Percentiles rank a stretch among this genome's conserved stretches.
phyloP scores from a whole-genome alignment of 2,113 vertebrate species.

The Petaurus breviceps region DNA sequence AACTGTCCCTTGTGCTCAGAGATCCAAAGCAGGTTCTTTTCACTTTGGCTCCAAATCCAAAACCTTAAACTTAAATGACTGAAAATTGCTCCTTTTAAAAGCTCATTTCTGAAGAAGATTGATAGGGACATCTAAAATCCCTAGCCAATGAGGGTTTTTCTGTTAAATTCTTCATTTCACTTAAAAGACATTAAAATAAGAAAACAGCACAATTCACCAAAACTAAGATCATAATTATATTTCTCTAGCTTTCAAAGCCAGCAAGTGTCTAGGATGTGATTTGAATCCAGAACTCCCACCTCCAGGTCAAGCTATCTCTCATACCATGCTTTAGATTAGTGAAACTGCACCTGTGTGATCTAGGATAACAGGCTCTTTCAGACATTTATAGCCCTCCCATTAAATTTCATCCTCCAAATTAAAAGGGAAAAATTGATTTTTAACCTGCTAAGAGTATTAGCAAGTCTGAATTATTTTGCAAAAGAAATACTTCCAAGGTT shows the following conservation, averaged over 20 bases:
- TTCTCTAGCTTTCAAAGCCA: background rate
- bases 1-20: background rate
- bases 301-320: background rate
- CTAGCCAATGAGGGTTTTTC: background rate
- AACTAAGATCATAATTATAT: background rate
- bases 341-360: background rate
- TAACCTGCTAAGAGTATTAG: conserved; percentile 36
- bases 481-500: background rate
- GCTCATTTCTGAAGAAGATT: background rate
- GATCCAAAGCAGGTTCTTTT: background rate
- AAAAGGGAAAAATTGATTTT: background rate
- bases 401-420: background rate
- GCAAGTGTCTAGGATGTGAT: background rate
- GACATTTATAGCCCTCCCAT: background rate
- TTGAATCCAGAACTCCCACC: background rate
- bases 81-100: background rate
- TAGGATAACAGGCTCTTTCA: background rate
- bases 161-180: background rate
- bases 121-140: background rate
- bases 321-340: background rate
- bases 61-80: background rate
- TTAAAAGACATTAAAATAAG: background rate
- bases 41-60: background rate
- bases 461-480: background rate
- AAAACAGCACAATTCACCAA: background rate